phyloP scores from a whole-genome alignment of 92 coral and sea anemone genomes.

The Phenganax stokvisi region DNA sequence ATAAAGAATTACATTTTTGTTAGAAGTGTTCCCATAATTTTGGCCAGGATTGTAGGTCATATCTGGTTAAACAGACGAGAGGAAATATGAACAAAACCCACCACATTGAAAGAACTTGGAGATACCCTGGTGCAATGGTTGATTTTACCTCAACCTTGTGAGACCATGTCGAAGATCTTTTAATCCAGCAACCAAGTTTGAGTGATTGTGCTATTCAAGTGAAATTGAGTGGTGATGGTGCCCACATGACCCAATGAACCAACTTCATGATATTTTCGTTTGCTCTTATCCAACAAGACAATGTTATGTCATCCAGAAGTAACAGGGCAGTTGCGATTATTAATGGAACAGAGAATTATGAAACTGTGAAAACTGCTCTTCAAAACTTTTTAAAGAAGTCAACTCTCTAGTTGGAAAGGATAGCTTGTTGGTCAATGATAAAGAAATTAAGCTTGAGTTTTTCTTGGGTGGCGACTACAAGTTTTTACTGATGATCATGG shows the following conservation, averaged over 20 bases:
- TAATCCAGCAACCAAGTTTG: neutral
- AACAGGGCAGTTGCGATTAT: too few relatives aligned
- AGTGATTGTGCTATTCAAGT: neutral
- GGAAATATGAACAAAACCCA: neutral
- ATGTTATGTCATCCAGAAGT: too few relatives aligned
- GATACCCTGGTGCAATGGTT: neutral
- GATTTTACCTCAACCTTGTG: neutral
- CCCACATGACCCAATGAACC: too few relatives aligned
- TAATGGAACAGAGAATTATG: neutral
- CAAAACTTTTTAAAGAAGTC: neutral
- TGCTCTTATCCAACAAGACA: too few relatives aligned
- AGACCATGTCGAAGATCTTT: neutral
- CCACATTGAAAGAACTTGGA: neutral
- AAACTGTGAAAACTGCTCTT: neutral
- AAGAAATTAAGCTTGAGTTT: constrained; percentile 39
- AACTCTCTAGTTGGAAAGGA: neutral
- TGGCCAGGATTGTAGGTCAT: too few relatives aligned
- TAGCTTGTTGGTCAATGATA: constrained; percentile 16
- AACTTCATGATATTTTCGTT: too few relatives aligned
- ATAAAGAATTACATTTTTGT: too few relatives aligned
- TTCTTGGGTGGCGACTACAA: constrained; percentile 47
- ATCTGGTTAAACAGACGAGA: neutral
- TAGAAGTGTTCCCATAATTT: too few relatives aligned
- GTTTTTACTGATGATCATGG: constrained; percentile 6
- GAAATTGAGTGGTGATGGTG: too few relatives aligned